These are phyloP conservation scores for Dicaeum eximium DNA, from an alignment of 2,113 vertebrate species.

Conservation along the genomic window DNA sequence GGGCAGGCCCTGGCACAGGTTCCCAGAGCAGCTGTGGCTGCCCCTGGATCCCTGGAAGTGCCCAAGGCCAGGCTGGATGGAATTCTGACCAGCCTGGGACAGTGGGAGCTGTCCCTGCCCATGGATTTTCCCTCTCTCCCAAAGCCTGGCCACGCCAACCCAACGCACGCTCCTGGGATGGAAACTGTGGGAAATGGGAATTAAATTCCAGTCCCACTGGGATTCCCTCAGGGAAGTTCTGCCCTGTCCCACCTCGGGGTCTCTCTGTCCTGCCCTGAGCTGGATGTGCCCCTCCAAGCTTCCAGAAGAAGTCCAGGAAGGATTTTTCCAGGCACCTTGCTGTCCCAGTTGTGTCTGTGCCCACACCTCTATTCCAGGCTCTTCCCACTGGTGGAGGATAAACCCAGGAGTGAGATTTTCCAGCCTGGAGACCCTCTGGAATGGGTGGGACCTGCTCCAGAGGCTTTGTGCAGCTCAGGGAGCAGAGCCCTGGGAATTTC, in stretches of 20 bases:
- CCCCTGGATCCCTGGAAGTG: not conserved
- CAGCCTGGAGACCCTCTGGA: not conserved
- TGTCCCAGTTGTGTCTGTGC: not conserved
- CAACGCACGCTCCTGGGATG: fast-evolving
- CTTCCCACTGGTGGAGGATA: fast-evolving
- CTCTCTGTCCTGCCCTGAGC: not conserved
- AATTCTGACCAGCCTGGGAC: fast-evolving
- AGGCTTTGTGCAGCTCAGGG: not conserved
- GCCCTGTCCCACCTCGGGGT: not conserved
- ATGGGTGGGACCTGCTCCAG: not conserved
- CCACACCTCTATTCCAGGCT: not conserved
- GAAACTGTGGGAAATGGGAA: fast-evolving
- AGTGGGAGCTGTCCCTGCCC: not conserved
- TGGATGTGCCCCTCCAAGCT: fast-evolving
- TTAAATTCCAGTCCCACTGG: not conserved
- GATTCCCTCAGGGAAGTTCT: not conserved
- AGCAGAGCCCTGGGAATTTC: not conserved
- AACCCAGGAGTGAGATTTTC: not conserved
- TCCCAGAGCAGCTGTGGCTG: not conserved
- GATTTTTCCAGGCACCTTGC: not conserved
- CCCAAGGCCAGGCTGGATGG: not conserved
- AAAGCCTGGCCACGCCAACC: not conserved
- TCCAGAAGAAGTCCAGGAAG: not conserved
- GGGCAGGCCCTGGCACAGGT: fast-evolving
- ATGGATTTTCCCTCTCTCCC: not conserved